A percentile compares a stretch with the other conserved stretches of the same genome.
Evolutionary conservation across 92 coral and sea anemone species (phyloP).

Genomic region (Zoanthus gigantus): DNA sequence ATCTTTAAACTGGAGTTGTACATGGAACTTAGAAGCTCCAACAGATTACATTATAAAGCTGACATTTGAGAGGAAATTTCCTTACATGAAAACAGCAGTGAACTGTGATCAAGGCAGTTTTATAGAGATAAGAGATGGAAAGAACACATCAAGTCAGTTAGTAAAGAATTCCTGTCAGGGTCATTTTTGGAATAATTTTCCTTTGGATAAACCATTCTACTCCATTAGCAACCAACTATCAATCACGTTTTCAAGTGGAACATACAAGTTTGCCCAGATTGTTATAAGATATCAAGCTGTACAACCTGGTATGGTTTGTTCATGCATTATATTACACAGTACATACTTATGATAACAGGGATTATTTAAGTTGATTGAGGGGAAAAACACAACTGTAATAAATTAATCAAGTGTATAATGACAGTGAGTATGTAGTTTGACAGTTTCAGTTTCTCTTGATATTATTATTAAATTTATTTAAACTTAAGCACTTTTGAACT

Average conservation of each 20-base stretch:
- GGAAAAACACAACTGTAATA: too few species aligned
- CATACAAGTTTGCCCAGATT: not conserved
- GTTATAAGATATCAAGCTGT: slow-evolving; percentile 1
- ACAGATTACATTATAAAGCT: slow-evolving; percentile 1
- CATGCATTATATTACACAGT: not conserved
- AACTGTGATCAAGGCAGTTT: not conserved
- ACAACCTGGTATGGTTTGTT: slow-evolving; percentile 19
- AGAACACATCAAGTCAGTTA: not conserved
- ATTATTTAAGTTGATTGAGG: too few species aligned
- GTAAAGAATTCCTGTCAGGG: slow-evolving; percentile 27
- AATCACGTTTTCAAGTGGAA: slow-evolving; percentile 35
- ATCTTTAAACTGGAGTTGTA: slow-evolving; percentile 21
- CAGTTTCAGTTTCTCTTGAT: too few species aligned
- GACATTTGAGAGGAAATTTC: not conserved
- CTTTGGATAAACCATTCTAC: slow-evolving; percentile 15
- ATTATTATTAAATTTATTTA: too few species aligned
- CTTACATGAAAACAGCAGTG: not conserved
- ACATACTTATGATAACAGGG: not conserved
- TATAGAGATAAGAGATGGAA: slow-evolving; percentile 19
- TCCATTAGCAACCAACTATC: slow-evolving; percentile 16
- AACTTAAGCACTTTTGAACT: too few species aligned
- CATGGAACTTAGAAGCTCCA: slow-evolving; percentile 33
- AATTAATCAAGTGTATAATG: not conserved
- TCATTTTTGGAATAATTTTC: not conserved
- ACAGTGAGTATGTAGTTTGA: too few species aligned